Conservation (phyloP, 23 tunicate species). For the Botrylloides violaceus region DNA sequence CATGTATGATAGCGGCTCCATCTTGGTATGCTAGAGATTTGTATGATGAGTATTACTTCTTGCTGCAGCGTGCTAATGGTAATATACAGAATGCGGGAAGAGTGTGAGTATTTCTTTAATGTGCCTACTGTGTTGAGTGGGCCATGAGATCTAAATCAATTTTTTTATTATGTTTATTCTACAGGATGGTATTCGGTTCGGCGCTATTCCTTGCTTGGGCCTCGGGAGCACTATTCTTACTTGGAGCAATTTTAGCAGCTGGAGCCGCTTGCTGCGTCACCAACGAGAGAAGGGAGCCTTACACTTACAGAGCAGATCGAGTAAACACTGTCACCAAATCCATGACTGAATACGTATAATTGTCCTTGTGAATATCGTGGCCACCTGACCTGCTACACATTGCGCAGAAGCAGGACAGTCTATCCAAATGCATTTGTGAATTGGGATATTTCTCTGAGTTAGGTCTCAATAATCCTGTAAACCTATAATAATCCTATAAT, state of each 20-base stretch:
- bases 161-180: background rate
- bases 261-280: slow-evolving; percentile 34
- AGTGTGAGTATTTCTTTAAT: background rate
- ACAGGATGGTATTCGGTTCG: slow-evolving; percentile 29
- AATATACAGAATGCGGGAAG: background rate
- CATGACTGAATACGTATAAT: background rate
- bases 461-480: too few species aligned
- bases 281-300: slow-evolving; percentile 21
- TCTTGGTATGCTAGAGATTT: background rate
- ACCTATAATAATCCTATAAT: too few species aligned
- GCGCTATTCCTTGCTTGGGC: slow-evolving; percentile 52
- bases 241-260: slow-evolving; percentile 31
- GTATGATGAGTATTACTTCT: background rate
- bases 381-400: too few species aligned
- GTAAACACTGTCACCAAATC: background rate
- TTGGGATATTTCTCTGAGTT: too few species aligned
- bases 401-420: too few species aligned
- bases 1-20: background rate
- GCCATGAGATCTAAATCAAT: too few species aligned
- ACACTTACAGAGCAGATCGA: background rate
- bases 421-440: too few species aligned
- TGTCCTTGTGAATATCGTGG: too few species aligned
- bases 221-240: slow-evolving; percentile 34
- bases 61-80: background rate
- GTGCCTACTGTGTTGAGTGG: too few species aligned